These are phyloP conservation scores for Orthonyx spaldingii DNA, from an alignment of 2,113 vertebrate species.

Conservation along the genomic window DNA sequence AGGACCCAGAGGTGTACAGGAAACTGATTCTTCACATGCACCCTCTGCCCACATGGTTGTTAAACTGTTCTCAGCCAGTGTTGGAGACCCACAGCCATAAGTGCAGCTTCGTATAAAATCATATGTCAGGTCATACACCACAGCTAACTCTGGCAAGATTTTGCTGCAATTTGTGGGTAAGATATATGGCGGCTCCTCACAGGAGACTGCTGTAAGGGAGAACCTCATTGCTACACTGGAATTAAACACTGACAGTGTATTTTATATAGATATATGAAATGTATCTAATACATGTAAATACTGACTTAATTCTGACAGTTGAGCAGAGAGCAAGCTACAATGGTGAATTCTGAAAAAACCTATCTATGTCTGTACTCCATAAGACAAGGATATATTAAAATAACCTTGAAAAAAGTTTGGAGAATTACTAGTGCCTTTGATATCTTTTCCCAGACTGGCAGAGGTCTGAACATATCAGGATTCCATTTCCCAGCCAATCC, in stretches of 20 bases:
- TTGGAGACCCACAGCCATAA: not conserved
- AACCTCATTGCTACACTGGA: not conserved
- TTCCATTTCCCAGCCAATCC: not conserved
- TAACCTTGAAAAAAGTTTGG: not conserved
- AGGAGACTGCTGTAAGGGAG: not conserved
- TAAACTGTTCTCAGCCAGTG: not conserved
- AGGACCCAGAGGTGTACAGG: not conserved
- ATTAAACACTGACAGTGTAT: not conserved
- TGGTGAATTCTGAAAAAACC: not conserved
- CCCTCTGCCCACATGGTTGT: not conserved
- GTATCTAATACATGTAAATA: not conserved
- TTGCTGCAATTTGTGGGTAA: not conserved
- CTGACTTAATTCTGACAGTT: not conserved
- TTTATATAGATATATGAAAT: not conserved
- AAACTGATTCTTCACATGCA: not conserved
- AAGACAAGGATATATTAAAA: not conserved
- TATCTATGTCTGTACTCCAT: accelerated
- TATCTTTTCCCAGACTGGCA: not conserved
- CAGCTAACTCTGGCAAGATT: not conserved
- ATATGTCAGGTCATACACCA: not conserved
- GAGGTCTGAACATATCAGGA: not conserved
- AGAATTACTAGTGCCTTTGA: not conserved
- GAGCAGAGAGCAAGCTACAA: not conserved
- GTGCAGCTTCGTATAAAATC: not conserved
- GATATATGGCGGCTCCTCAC: not conserved